phyloP scores from a whole-genome alignment of 2,797 vertebrate genomes.

The Chromis chromis region DNA sequence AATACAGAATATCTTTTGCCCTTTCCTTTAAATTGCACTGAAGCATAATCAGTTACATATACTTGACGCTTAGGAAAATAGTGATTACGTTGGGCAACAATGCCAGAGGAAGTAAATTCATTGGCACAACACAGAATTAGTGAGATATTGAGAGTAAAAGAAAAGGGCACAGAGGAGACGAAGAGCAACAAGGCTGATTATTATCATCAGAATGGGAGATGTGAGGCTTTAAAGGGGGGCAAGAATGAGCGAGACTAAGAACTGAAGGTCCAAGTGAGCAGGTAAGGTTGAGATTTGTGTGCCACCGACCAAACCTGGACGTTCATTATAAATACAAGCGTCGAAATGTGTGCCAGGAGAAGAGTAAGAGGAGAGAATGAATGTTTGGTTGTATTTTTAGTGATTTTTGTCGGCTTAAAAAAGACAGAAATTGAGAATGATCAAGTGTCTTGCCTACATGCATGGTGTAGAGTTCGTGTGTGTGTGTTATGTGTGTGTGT shows the following conservation, averaged over 20 bases:
- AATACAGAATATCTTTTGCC: too few species aligned
- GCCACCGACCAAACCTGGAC: background rate
- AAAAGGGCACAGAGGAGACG: background rate
- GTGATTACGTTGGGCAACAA: background rate
- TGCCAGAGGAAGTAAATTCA: background rate
- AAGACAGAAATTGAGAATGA: slow-evolving; percentile 29
- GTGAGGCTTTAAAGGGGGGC: slow-evolving; percentile 14
- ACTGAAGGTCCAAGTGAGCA: slow-evolving; percentile 12
- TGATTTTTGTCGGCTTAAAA: slow-evolving; percentile 5
- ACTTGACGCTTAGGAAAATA: background rate
- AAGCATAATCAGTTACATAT: background rate
- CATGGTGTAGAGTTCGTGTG: slow-evolving; percentile 7
- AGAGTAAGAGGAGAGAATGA: background rate
- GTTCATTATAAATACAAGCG: background rate
- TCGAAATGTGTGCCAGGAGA: background rate
- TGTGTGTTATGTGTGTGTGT: slow-evolving; percentile 25
- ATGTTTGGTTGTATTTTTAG: slow-evolving; percentile 17
- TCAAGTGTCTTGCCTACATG: slow-evolving; percentile 20
- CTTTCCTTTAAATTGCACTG: background rate
- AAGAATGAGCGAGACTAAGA: slow-evolving; percentile 1
- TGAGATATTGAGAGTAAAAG: background rate
- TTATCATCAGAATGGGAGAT: background rate
- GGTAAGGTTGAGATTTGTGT: background rate
- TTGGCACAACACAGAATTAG: background rate
- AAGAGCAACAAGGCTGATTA: background rate